Evolutionary conservation across 2,888 invertebrate genomes (phyloP).

Genomic region (Diaperis boleti): DNA sequence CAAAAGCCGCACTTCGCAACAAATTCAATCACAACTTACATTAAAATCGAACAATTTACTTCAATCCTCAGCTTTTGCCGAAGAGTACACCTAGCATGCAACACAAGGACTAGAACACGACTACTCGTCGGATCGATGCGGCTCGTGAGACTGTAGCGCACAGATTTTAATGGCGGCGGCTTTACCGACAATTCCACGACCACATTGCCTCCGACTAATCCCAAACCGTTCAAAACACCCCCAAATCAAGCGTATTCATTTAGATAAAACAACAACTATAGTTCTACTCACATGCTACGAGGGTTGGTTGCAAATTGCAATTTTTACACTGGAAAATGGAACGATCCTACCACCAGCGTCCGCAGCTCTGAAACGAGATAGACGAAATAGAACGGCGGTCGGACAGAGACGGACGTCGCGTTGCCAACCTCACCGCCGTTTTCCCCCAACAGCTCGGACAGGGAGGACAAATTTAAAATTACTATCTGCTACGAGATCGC

Average conservation of each 20-base stretch:
- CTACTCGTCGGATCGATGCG: slow-evolving; percentile 63
- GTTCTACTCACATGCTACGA: slow-evolving; percentile 34
- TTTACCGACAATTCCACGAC: slow-evolving; percentile 22
- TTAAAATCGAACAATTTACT: slow-evolving; percentile 58
- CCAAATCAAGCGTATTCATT: not conserved
- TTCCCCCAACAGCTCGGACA: slow-evolving; percentile 5
- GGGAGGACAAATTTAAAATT: slow-evolving; percentile 19
- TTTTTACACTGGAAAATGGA: slow-evolving; percentile 30
- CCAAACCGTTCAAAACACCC: not conserved
- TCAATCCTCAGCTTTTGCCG: slow-evolving; percentile 59
- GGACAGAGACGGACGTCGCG: not conserved
- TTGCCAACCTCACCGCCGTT: slow-evolving; percentile 3
- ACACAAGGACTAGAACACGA: slow-evolving; percentile 65
- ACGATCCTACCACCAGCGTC: slow-evolving; percentile 34
- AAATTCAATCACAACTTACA: slow-evolving; percentile 58
- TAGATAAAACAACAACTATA: slow-evolving; percentile 4
- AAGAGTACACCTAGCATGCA: slow-evolving; percentile 54
- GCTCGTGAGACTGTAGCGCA: slow-evolving; percentile 62
- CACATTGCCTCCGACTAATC: too few relatives aligned
- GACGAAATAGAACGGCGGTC: slow-evolving; percentile 19
- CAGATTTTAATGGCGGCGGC: slow-evolving; percentile 60
- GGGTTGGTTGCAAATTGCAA: slow-evolving; percentile 23
- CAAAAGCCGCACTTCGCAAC: slow-evolving; percentile 42
- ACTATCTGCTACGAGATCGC: slow-evolving; percentile 21
- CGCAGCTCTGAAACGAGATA: slow-evolving; percentile 33